Base-by-base conservation (phyloP, 2,888 invertebrate species). In the Agrotis exclamationis region DNA sequence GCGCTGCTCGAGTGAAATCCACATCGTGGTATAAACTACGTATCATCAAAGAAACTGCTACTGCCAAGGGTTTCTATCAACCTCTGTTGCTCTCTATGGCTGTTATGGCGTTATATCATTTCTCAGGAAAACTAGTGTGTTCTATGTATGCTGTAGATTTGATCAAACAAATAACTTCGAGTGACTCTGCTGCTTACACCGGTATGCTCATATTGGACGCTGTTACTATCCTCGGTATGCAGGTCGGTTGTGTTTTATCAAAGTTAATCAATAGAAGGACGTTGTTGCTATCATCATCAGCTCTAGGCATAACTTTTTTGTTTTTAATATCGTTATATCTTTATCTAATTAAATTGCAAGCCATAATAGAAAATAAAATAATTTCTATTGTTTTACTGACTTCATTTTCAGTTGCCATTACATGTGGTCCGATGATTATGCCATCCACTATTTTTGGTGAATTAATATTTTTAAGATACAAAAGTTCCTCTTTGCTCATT, bases 201-300 rank as follows among this genome's bases (percentile, higher is more conserved):
- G 91, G 89, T 6, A 93, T 93, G 93, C 83, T 94, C 14, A 88
- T 93, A 62, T 83, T 93, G 63, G 93, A 94, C 56, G 93, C 91
- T 4, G 87, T 93, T 2, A 93, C 93, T n/a, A 90, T 94, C 56
- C 74, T 90, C 1, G 91, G 92, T 13, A 91, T 91, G 90, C 93
- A 93, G 81, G 45, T 89, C 20, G 93, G 93, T 18, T 91, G 93
- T 83, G 82, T 85, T 59, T 70, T 92, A 51, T 85, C 90, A 18
- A 92, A 88, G 74, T 80, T 89, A 75, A 53, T 92, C 11, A 90
- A 87, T 66, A 86, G 93, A 77, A 82, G 93, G 63, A 90, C 89
- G 3, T 79, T 94, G 50, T 85, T 92, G 48, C 67, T 93, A 28
- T 75, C 80, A 0, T 87, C 91, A 9, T 90, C 92, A 0, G 77